Percentiles rank a stretch among this genome's conserved stretches.
Conservation (phyloP, 2,888 invertebrate genomes). For the Drosophila subsilvestris region DNA sequence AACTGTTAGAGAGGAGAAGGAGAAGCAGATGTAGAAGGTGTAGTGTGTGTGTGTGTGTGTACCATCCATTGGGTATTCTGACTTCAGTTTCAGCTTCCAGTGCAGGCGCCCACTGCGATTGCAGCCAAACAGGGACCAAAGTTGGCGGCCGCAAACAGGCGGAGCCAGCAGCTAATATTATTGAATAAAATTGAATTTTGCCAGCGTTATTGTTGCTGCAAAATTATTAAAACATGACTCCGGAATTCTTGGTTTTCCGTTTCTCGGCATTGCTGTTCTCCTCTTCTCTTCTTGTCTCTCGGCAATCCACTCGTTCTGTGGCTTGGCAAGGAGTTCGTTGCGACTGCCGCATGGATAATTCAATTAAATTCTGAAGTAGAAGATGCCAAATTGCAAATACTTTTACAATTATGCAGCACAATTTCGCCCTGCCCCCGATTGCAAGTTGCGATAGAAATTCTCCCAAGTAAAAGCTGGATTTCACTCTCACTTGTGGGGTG, state of each 20-base stretch:
- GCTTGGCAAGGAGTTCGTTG: constrained; percentile 43
- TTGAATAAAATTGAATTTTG: constrained; percentile 75
- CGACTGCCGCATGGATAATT: constrained; percentile 60
- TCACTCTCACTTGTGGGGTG: too few relatives aligned
- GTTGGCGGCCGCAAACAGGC: constrained; percentile 62
- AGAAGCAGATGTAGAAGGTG: constrained; percentile 16
- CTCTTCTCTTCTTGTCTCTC: constrained; percentile 23
- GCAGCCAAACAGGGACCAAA: constrained; percentile 52
- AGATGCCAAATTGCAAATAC: constrained; percentile 63
- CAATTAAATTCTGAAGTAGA: constrained; percentile 64
- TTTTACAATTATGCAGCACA: constrained; percentile 65
- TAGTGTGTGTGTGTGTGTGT: background rate
- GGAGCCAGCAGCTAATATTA: constrained; percentile 63
- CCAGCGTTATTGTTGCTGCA: constrained; percentile 55
- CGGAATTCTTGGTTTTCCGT: constrained; percentile 14
- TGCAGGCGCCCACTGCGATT: constrained; percentile 47
- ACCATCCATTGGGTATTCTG: constrained; percentile 15
- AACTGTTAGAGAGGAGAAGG: constrained; percentile 8
- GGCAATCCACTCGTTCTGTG: constrained; percentile 65
- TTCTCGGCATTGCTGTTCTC: constrained; percentile 7
- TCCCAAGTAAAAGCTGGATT: background rate
- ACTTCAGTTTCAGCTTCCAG: constrained; percentile 33
- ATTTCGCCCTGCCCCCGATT: constrained; percentile 27
- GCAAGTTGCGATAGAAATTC: constrained; percentile 12
- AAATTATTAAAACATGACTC: constrained; percentile 69